phyloP scores from a whole-genome alignment of 2,888 invertebrate genomes.

The Plagodis pulveraria region DNA sequence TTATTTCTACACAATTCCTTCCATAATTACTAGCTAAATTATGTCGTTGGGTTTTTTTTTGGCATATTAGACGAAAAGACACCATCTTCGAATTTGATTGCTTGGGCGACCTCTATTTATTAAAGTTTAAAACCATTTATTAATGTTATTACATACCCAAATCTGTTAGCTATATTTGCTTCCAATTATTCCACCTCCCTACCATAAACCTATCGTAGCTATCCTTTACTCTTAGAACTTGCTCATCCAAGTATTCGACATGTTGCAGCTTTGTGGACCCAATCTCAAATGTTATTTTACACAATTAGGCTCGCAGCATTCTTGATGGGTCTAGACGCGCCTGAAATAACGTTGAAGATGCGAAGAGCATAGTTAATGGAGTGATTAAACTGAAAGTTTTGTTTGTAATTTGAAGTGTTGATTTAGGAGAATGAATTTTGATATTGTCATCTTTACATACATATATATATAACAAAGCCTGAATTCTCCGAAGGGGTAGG shows the following conservation, averaged over 20 bases:
- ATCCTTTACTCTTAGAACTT: conserved; percentile 58
- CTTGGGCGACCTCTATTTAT: no score
- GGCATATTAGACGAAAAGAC: no score
- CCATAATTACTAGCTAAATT: no score
- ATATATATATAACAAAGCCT: no score
- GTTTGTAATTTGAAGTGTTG: neutral
- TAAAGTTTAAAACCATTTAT: no score
- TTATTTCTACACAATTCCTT: no score
- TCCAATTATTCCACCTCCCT: neutral
- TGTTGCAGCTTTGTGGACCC: conserved; percentile 36
- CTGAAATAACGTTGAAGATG: conserved; percentile 16
- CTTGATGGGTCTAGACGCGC: conserved; percentile 32
- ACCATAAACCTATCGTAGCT: conserved; percentile 46
- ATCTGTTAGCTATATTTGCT: neutral
- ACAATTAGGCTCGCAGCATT: conserved; percentile 56
- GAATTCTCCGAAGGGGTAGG: no score
- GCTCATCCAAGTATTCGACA: conserved; percentile 46
- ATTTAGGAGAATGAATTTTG: no score
- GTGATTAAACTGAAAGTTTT: neutral
- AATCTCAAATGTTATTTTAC: conserved; percentile 64
- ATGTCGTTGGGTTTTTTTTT: no score
- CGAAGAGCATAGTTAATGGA: conserved; percentile 8
- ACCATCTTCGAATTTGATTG: no score
- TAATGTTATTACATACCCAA: no score
- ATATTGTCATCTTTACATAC: no score